A percentile compares a stretch with the other conserved stretches of the same genome.
These are phyloP conservation scores for Drepana arcuata DNA, from an alignment of 1,140 invertebrate genomes.

Conservation along the genomic window DNA sequence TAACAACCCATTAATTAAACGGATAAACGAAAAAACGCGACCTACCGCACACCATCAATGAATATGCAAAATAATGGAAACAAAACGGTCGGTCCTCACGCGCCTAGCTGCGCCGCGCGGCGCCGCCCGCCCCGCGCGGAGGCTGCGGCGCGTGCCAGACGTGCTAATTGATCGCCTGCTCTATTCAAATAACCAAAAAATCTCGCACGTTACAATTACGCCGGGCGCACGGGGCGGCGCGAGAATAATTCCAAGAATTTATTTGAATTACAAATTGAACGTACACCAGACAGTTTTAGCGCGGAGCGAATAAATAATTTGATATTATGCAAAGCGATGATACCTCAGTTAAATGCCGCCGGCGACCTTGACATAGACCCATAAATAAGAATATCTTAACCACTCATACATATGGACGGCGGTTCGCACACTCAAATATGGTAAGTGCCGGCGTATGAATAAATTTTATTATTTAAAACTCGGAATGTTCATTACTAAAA, in stretches of 20 bases:
- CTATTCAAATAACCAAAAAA: conserved; percentile 35
- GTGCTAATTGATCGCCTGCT: conserved; percentile 13
- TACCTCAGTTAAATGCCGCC: conserved; percentile 38
- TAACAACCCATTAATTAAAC: conserved; percentile 14
- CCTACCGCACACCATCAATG: conserved; percentile 21
- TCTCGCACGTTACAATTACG: conserved; percentile 49
- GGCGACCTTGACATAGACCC: conserved; percentile 63
- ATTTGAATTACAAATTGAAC: conserved; percentile 69
- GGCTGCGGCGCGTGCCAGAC: conserved; percentile 6
- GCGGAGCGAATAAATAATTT: conserved; percentile 67
- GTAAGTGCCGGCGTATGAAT: conserved; percentile 68
- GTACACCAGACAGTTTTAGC: conserved; percentile 57
- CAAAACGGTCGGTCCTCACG: conserved; percentile 3
- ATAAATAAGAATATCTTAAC: conserved; percentile 68
- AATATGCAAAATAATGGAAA: conserved; percentile 18
- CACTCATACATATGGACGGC: conserved; percentile 67
- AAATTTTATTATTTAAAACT: conserved; percentile 71
- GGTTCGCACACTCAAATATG: conserved; percentile 62
- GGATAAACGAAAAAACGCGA: conserved; percentile 15
- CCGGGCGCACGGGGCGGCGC: conserved; percentile 20
- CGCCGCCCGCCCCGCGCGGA: no score
- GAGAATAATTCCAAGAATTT: conserved; percentile 52
- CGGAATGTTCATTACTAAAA: conserved; percentile 70
- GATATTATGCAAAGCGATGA: conserved; percentile 67
- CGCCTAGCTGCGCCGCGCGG: no score